Evolutionary conservation across 2,888 invertebrate genomes (phyloP).

Genomic region (Sepiola atlantica): DNA sequence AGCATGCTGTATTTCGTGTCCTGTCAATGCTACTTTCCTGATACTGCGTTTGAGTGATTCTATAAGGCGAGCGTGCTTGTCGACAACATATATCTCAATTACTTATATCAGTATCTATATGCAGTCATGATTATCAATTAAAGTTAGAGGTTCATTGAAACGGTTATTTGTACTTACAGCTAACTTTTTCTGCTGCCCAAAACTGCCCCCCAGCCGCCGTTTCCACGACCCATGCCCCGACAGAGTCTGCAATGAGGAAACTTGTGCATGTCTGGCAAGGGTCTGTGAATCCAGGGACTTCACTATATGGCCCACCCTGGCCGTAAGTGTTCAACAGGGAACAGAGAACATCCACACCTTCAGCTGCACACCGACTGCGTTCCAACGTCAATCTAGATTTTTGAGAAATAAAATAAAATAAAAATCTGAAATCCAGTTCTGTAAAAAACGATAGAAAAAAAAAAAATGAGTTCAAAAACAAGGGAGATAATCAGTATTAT

Average conservation of each 20-base stretch:
- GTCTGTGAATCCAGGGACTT: conserved; percentile 80
- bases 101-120: too few species aligned
- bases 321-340: conserved; percentile 81
- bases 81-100: too few species aligned
- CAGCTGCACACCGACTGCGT: conserved; percentile 80
- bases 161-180: conserved; percentile 73
- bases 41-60: too few species aligned
- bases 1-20: too few species aligned
- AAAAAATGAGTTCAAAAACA: background rate
- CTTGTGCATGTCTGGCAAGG: conserved; percentile 85
- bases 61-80: too few species aligned
- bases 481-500: background rate
- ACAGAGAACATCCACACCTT: conserved; percentile 82
- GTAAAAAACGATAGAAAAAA: background rate
- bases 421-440: background rate
- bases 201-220: conserved; percentile 81
- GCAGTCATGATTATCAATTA: too few species aligned
- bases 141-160: background rate
- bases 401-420: background rate
- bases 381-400: conserved; percentile 83
- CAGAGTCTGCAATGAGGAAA: conserved; percentile 84
- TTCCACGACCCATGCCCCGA: conserved; percentile 86
- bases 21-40: too few species aligned
- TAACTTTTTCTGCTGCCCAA: conserved; percentile 85
- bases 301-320: conserved; percentile 83